Evolutionary conservation across 2,797 vertebrate species (phyloP).

Genomic region (Hylomyscus alleni): DNA sequence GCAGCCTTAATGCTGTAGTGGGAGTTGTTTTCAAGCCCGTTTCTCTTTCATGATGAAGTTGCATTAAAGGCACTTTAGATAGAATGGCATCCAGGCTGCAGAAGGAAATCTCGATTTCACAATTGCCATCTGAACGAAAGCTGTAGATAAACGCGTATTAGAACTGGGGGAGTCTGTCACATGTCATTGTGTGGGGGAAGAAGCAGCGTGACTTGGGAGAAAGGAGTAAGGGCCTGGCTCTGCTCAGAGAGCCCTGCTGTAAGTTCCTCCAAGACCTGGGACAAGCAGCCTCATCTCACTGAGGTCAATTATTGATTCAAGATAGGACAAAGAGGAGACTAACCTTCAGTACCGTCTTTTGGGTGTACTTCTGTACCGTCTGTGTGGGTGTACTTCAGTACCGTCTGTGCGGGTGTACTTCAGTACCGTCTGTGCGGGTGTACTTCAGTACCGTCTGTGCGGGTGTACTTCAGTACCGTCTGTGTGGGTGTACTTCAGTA

Average conservation of each 20-base stretch:
- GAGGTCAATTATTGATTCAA: background rate
- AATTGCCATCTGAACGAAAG: constrained; percentile 48
- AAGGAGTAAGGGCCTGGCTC: background rate
- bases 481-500: no score
- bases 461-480: no score
- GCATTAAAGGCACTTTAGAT: constrained; percentile 57
- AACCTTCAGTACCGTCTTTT: no score
- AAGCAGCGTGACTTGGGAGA: background rate
- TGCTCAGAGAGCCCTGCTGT: background rate
- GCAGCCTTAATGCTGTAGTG: constrained; percentile 39
- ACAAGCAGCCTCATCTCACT: background rate
- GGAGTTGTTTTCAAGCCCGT: constrained; percentile 58
- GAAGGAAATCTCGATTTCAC: constrained; percentile 5
- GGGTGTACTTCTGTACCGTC: no score
- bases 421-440: no score
- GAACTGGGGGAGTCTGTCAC: background rate
- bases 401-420: no score
- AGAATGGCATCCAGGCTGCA: constrained; percentile 1
- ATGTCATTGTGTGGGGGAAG: background rate
- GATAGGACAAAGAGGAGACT: background rate
- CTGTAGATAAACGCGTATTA: background rate
- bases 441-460: no score
- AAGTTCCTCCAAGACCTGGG: background rate
- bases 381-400: background rate
- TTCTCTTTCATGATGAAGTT: constrained; percentile 54